Percentiles rank a stretch among this genome's conserved stretches.
These are phyloP conservation scores for Aphelinus atriplicis DNA, from an alignment of 1,140 invertebrate genomes.

Conservation along the genomic window DNA sequence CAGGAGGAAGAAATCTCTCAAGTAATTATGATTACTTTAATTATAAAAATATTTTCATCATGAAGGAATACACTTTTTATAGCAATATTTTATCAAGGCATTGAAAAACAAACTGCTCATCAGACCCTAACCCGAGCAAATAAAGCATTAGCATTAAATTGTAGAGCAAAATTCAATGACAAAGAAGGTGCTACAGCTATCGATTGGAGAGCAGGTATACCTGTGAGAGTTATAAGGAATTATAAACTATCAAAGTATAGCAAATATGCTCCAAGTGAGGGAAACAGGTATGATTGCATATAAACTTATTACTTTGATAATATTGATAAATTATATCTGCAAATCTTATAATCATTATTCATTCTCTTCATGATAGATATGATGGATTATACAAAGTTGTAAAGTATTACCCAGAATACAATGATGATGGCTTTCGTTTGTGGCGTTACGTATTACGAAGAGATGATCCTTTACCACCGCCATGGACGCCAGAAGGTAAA, in stretches of 20 bases:
- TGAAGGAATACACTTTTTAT: not conserved
- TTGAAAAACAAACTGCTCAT: constrained; percentile 64
- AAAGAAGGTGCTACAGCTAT: constrained; percentile 76
- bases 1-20: constrained; percentile 83
- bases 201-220: constrained; percentile 77
- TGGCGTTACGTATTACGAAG: constrained; percentile 83
- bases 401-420: constrained; percentile 84
- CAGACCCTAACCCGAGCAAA: constrained; percentile 76
- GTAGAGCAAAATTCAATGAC: constrained; percentile 72
- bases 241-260: constrained; percentile 78
- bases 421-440: constrained; percentile 81
- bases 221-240: constrained; percentile 80
- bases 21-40: constrained; percentile 44
- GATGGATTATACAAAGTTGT: constrained; percentile 84
- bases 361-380: constrained; percentile 64
- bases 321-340: not conserved
- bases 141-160: constrained; percentile 82
- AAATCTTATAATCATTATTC: not conserved
- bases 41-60: not conserved
- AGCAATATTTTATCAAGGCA: constrained; percentile 73
- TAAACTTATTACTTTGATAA: not conserved
- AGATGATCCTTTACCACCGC: constrained; percentile 82
- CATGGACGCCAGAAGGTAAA: constrained; percentile 83
- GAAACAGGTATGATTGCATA: constrained; percentile 57
- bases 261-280: constrained; percentile 81